A percentile compares a stretch with the other conserved stretches of the same genome.
Conservation (phyloP, 2,113 vertebrate species). For the Chloropsis cyanopogon region DNA sequence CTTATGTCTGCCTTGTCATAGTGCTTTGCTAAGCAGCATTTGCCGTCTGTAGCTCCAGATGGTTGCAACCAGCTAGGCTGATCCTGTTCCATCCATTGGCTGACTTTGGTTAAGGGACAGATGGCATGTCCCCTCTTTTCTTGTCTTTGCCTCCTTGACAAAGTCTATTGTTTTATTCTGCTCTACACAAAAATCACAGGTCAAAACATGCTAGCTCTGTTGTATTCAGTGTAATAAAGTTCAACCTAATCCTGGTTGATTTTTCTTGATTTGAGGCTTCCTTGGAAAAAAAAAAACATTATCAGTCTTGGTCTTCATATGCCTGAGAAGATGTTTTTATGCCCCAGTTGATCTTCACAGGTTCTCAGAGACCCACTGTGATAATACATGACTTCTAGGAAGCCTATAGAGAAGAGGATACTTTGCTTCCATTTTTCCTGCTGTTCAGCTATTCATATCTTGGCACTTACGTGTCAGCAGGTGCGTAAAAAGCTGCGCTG, state of each 20-base stretch:
- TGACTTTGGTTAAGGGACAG: conserved; percentile 60
- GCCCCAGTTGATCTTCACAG: not conserved
- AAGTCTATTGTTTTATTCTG: conserved; percentile 32
- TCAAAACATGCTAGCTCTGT: not conserved
- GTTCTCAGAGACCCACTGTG: conserved; percentile 4
- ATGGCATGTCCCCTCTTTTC: conserved; percentile 31
- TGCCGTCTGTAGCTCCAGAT: conserved; percentile 68
- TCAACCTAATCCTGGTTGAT: not conserved
- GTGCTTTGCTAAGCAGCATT: conserved; percentile 57
- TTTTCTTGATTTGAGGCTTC: not conserved
- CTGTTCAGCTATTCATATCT: conserved; percentile 46
- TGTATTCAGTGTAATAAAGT: not conserved
- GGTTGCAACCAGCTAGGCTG: conserved; percentile 56
- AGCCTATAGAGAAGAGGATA: conserved; percentile 14
- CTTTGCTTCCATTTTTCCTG: conserved; percentile 30
- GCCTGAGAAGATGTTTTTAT: not conserved
- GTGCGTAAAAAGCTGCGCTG: not conserved
- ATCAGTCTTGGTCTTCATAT: not conserved
- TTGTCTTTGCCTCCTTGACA: conserved; percentile 40
- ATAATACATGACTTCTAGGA: conserved; percentile 38
- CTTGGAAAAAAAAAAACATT: not conserved
- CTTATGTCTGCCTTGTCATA: conserved; percentile 29
- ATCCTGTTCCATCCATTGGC: conserved; percentile 55
- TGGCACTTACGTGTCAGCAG: conserved; percentile 28
- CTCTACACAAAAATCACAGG: not conserved